Evolutionary conservation across 2,888 invertebrate genomes (phyloP), one percentile per base, ranked within the genome.

Genomic region (Belgica antarctica): DNA sequence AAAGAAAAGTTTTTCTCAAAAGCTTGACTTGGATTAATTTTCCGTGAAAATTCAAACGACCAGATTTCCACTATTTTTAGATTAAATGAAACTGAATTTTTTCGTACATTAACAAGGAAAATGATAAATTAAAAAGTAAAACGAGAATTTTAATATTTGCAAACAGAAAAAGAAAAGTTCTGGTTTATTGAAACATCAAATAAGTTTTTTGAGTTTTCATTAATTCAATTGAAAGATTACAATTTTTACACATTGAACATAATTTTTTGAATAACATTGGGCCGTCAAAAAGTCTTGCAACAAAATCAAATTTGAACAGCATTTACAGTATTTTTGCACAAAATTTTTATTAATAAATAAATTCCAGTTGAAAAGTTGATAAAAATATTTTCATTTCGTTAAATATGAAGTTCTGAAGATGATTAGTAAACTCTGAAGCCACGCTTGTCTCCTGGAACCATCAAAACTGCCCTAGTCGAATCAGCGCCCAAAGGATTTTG

Each of bases 401-500:
- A 31, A 19, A 2, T 31, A 19, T 62, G n/a, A 41, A 41, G 41
- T 5, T 41, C 15, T n/a, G n/a, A n/a, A 41, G n/a, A n/a, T 5
- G 8, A n/a, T 41, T 41, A 41, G 41, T 41, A 41, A n/a, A 15
- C 41, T 69, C 75, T 73, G 74, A 75, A 73, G 75, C 83, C 83
- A 75, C 85, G 83, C 79, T 85, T 84, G 83, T 87, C 87, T 84
- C 86, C 87, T 84, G 87, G 85, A 75, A 89, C 87, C 77, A 84
- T 82, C 73, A 89, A 81, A 73, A 83, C 83, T 73, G 87, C 86
- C 61, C 85, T 84, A 59, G 89, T 88, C 75, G 83, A 85, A 70
- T 85, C 84, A 62, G 84, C 83, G 71, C 90, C 90, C 74, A 86
- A 81, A 73, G 82, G 81, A 78, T 91, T 91, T 72, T 85, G 85